Conservation (phyloP, 2,113 vertebrate genomes). For the Illadopsis cleaveri region DNA sequence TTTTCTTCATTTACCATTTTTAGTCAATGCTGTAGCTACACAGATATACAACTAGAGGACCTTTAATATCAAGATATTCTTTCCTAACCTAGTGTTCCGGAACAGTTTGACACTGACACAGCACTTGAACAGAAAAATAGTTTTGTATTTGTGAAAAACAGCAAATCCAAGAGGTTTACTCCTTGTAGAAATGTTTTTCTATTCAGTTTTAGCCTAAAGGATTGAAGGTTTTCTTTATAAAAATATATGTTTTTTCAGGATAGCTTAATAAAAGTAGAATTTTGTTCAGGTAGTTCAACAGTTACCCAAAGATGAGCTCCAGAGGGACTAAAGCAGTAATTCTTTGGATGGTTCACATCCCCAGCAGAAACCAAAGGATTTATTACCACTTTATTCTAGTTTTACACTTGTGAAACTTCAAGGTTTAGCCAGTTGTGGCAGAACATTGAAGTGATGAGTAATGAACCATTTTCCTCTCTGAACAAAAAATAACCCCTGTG, state of each 20-base stretch:
- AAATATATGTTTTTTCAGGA: background rate
- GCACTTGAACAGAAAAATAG: background rate
- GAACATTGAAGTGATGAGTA: background rate
- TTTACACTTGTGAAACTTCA: background rate
- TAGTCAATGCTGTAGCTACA: background rate
- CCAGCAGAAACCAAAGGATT: background rate
- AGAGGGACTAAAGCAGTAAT: background rate
- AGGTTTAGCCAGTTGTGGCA: background rate
- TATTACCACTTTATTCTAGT: background rate
- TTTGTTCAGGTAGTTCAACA: background rate
- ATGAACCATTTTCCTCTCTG: background rate
- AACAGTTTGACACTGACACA: background rate
- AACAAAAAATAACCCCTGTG: background rate
- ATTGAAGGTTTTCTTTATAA: background rate
- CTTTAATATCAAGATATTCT: background rate
- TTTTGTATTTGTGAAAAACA: background rate
- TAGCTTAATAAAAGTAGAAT: background rate
- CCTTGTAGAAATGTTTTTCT: background rate
- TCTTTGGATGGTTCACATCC: background rate
- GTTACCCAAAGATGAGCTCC: background rate
- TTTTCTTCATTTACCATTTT: background rate
- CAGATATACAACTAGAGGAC: background rate
- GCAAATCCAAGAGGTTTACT: background rate
- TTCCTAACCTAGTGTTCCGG: background rate
- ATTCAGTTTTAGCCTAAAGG: background rate